phyloP scores from a whole-genome alignment of 2,113 vertebrate genomes.

The Nycticorax nycticorax region DNA sequence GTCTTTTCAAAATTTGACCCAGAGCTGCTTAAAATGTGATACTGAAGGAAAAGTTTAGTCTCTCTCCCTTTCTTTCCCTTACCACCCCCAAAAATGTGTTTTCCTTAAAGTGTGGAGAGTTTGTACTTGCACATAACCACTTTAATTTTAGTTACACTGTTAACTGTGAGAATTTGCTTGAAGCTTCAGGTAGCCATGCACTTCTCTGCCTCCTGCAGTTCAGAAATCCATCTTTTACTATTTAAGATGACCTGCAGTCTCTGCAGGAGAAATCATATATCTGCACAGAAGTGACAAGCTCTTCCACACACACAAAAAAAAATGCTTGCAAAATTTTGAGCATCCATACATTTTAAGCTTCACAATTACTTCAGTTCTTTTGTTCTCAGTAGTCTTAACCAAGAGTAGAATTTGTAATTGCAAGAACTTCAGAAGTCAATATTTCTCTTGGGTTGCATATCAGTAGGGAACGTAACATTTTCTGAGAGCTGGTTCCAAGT shows the following conservation, averaged over 20 bases:
- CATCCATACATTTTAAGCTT: neutral
- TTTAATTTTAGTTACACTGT: neutral
- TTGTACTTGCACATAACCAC: neutral
- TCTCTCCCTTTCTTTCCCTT: neutral
- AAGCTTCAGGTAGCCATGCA: neutral
- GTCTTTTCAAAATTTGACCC: neutral
- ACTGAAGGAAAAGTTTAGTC: neutral
- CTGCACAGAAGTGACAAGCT: neutral
- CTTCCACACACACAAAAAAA: neutral
- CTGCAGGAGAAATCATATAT: neutral
- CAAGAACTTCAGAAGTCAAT: neutral
- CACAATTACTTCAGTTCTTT: neutral
- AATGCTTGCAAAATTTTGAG: neutral
- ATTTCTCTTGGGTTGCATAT: neutral
- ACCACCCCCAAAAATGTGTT: neutral
- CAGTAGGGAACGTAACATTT: neutral
- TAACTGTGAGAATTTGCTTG: neutral
- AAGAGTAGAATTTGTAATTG: neutral
- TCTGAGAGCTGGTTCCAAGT: neutral
- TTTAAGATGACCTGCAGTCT: neutral
- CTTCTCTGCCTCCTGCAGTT: neutral
- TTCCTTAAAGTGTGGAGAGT: neutral
- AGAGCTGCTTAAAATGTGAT: neutral
- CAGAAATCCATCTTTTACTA: neutral
- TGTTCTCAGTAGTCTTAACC: neutral